Evolutionary conservation across 2,888 invertebrate genomes (phyloP).

Genomic region (Drosophila austrosaltans): DNA sequence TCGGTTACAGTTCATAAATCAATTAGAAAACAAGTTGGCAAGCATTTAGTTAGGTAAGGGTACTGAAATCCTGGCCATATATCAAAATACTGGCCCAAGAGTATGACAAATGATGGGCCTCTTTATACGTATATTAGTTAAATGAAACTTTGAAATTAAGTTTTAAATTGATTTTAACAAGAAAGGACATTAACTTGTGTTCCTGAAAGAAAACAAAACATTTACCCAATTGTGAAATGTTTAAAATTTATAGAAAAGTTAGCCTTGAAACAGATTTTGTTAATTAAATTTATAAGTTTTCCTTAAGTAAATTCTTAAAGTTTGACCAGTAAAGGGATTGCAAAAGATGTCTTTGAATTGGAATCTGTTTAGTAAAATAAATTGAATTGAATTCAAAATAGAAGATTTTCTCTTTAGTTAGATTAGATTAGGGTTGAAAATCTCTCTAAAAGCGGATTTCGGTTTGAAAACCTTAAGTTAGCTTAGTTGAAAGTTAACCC

Average conservation of each 20-base stretch:
- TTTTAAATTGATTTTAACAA: not conserved
- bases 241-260: not conserved
- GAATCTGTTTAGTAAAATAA: too few relatives aligned
- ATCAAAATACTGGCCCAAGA: not conserved
- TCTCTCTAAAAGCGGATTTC: too few relatives aligned
- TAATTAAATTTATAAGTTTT: too few relatives aligned
- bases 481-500: too few relatives aligned
- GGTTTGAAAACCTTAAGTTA: too few relatives aligned
- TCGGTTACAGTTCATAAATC: slow-evolving; percentile 34
- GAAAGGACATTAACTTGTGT: not conserved
- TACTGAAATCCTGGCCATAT: not conserved
- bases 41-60: not conserved
- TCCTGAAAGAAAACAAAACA: not conserved
- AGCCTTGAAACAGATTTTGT: too few relatives aligned
- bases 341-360: too few relatives aligned
- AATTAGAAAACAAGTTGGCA: slow-evolving; percentile 14
- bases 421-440: too few relatives aligned
- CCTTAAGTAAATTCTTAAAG: too few relatives aligned
- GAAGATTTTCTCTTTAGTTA: too few relatives aligned
- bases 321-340: too few relatives aligned
- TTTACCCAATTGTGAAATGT: not conserved
- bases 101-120: slow-evolving; percentile 6
- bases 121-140: not conserved
- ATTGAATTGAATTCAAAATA: too few relatives aligned
- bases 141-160: slow-evolving; percentile 10